phyloP scores from a whole-genome alignment of 2,888 invertebrate species.

The Lasioglossum morio region DNA sequence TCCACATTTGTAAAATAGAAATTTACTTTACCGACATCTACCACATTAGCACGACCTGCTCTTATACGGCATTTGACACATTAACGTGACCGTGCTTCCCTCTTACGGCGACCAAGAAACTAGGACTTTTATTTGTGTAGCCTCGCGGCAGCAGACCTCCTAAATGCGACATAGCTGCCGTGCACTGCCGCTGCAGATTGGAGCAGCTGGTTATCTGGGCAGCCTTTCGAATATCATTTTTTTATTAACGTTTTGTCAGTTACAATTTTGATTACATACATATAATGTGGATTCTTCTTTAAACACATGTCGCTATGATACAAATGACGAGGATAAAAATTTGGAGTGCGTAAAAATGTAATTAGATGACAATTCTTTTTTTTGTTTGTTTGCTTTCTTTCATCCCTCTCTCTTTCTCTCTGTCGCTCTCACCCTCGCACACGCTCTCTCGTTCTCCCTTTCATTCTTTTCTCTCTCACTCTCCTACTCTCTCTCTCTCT shows the following conservation, averaged over 20 bases:
- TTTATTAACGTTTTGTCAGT: conserved; percentile 84
- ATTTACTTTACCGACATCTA: too few species aligned
- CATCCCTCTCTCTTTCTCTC: conserved; percentile 39
- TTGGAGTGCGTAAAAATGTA: conserved; percentile 84
- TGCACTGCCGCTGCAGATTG: too few species aligned
- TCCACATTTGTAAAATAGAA: too few species aligned
- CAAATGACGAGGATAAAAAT: conserved; percentile 84
- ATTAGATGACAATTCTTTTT: conserved; percentile 82
- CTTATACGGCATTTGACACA: too few species aligned
- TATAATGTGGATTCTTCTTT: conserved; percentile 83
- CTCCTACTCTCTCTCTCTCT: background rate
- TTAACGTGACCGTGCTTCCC: too few species aligned
- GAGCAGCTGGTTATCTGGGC: too few species aligned
- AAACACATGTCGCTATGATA: conserved; percentile 83
- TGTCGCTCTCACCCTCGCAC: background rate
- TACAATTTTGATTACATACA: conserved; percentile 85
- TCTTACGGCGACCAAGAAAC: too few species aligned
- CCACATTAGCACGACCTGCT: too few species aligned
- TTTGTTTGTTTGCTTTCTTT: conserved; percentile 39
- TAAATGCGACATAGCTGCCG: too few species aligned
- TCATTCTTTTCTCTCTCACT: background rate
- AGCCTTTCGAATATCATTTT: conserved; percentile 77
- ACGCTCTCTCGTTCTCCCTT: background rate
- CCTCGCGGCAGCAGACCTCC: too few species aligned
- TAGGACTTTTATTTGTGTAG: too few species aligned